Base-by-base conservation (phyloP, 30 jellyfish, hydroid and myxozoan genomes). In the Pelagia noctiluca region DNA sequence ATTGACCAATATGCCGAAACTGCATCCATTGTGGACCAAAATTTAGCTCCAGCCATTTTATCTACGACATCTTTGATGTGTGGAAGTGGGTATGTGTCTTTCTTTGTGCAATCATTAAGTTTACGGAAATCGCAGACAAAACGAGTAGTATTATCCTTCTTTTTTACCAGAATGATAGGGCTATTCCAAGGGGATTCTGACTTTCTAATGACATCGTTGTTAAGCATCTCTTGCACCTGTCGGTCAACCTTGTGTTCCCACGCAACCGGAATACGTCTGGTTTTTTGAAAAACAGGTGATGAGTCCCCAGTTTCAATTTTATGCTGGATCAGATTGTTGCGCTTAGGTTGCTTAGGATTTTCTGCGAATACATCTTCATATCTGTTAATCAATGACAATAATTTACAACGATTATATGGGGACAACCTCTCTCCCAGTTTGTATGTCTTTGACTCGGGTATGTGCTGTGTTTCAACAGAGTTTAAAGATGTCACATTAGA, bases 381-480 rank as follows among this genome's bases (percentile, higher is more conserved):
- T 18, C 77, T 13, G 77, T 63, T 13, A 50, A 63, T 63, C 11
- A 63, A 50, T 3, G 7, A 18, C 28, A 50, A 7, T 28, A 63
- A 28, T 63, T 8, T 13, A 70, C 35, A 73, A 4, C 65, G 12
- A 7, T 70, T 28, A 4, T 3, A 24, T 8, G 75, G 33, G 32
- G 63, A 28, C 65, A 70, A 70, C 25, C 35, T 28, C 12, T 4
- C 75, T 70, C 65, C 82, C 16, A 23, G 8, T 70, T 70, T 29
- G 75, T 3, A 13, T 70, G n/a, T n/a, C n/a, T n/a, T n/a, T n/a
- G n/a, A n/a, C n/a, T n/a, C n/a, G n/a, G n/a, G n/a, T n/a, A n/a
- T n/a, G n/a, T 70, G 82, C 65, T 2, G 82, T 70, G 65, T 73
- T 16, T 73, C 74, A 70, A 11, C 82, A 70, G 75, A 31, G 82